A percentile compares a stretch with the other conserved stretches of the same genome.
Evolutionary conservation across 2,888 invertebrate genomes (phyloP).

Genomic region (Brachypterus glaber): DNA sequence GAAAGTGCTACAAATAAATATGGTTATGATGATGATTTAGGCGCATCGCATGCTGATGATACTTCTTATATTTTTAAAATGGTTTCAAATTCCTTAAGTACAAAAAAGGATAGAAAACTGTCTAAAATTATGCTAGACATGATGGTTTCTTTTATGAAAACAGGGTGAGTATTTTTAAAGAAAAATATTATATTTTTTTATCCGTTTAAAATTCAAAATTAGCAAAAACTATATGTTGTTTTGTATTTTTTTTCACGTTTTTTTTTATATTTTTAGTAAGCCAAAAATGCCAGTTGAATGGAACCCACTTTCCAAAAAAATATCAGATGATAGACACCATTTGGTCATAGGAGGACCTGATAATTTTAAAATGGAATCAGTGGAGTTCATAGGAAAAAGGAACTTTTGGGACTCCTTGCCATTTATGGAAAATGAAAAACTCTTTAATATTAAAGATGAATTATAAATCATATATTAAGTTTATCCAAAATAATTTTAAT

Average conservation of each 20-base stretch:
- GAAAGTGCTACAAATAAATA: conserved; percentile 50
- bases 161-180: conserved; percentile 52
- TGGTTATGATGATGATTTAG: conserved; percentile 45
- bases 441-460: conserved; percentile 16
- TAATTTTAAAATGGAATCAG: conserved; percentile 32
- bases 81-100: conserved; percentile 33
- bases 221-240: not conserved
- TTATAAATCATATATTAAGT: too few species aligned
- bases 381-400: conserved; percentile 45
- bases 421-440: conserved; percentile 50
- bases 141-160: conserved; percentile 47
- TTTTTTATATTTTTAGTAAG: conserved; percentile 15
- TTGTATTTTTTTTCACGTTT: not conserved
- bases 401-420: conserved; percentile 54
- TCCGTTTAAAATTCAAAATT: too few species aligned
- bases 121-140: conserved; percentile 45
- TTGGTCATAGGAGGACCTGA: conserved; percentile 16
- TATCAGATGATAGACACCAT: conserved; percentile 15
- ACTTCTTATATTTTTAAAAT: conserved; percentile 44
- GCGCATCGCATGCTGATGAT: conserved; percentile 58
- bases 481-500: too few species aligned
- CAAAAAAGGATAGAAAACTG: conserved; percentile 45
- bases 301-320: conserved; percentile 20
- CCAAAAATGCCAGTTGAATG: conserved; percentile 17
- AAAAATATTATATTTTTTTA: not conserved